Conservation (phyloP, 2,113 vertebrate species). For the Mesoclemmys tuberculata region DNA sequence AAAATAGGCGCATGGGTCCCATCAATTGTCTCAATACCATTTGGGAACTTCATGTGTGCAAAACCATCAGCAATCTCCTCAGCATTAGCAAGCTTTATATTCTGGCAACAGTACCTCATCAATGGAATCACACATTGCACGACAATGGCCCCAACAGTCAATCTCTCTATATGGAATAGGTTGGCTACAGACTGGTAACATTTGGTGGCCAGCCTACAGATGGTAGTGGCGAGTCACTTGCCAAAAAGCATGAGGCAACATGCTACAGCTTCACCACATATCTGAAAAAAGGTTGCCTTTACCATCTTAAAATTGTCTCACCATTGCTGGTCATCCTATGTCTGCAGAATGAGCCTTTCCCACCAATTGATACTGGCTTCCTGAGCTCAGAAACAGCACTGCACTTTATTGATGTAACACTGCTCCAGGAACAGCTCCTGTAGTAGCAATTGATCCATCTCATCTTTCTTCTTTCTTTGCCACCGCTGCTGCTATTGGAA, state of each 20-base stretch:
- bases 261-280: neutral
- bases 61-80: neutral
- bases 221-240: neutral
- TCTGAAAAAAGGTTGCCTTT: neutral
- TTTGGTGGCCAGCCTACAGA: neutral
- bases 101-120: neutral
- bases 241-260: neutral
- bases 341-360: no score
- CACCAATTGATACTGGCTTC: no score
- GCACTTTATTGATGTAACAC: no score
- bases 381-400: no score
- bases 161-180: neutral
- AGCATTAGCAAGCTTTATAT: neutral
- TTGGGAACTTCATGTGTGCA: neutral
- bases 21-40: neutral
- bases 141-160: neutral
- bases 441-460: no score
- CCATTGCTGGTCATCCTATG: no score
- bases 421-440: no score
- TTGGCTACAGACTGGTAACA: neutral
- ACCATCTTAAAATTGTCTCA: neutral
- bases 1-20: neutral
- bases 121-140: neutral
- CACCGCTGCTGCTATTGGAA: no score
- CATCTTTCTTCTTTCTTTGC: no score